These are phyloP conservation scores for Eubasilissa splendida DNA, from an alignment of 2,888 invertebrate species.

Conservation along the genomic window DNA sequence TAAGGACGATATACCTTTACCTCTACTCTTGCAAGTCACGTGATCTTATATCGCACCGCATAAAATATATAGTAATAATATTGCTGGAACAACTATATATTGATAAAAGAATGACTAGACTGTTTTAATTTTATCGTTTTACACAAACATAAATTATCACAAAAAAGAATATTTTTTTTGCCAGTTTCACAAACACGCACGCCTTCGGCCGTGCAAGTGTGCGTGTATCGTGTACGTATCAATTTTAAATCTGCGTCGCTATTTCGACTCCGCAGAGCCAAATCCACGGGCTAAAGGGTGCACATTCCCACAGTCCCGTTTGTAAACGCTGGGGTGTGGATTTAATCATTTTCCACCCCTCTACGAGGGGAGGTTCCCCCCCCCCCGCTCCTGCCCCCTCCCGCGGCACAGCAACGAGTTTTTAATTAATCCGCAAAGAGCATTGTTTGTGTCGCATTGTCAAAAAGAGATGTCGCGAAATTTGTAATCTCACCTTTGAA, in stretches of 20 bases:
- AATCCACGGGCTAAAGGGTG: not conserved
- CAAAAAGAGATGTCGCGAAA: conserved; percentile 53
- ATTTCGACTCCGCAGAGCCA: not conserved
- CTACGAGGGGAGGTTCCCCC: not conserved
- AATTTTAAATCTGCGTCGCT: not conserved
- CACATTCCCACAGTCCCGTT: conserved; percentile 21
- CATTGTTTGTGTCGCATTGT: conserved; percentile 57
- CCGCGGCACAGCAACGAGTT: conserved; percentile 54
- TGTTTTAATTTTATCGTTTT: no score
- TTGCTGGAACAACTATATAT: no score
- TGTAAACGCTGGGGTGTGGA: conserved; percentile 47
- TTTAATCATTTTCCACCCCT: conserved; percentile 58
- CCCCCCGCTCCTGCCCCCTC: conserved; percentile 36
- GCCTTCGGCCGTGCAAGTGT: no score
- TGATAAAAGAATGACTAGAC: no score
- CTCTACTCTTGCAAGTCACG: no score
- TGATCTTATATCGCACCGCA: no score
- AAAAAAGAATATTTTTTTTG: no score
- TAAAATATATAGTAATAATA: no score
- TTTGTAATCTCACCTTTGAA: conserved; percentile 55
- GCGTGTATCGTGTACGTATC: no score
- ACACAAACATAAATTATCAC: no score
- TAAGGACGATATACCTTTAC: no score
- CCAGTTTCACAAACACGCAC: no score
- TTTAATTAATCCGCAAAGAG: conserved; percentile 57